Percentiles rank a stretch among this genome's conserved stretches.
These are phyloP conservation scores for Phymorhynchus buccinoides DNA, from an alignment of 1,140 invertebrate genomes.

Conservation along the genomic window DNA sequence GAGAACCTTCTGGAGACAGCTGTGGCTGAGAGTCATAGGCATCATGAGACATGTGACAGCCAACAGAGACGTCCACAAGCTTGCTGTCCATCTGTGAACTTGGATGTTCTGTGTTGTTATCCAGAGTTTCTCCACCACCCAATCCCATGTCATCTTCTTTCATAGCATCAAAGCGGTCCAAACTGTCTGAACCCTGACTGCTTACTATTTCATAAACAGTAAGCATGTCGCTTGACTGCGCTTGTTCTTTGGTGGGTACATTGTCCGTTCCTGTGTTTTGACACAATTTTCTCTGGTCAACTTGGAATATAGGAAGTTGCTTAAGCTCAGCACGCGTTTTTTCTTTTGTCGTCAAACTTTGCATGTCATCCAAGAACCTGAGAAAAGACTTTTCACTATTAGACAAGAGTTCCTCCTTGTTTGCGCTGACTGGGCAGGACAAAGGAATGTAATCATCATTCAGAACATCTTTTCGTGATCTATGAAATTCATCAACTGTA, in stretches of 20 bases:
- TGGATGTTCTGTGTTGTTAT: not conserved
- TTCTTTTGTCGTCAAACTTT: not conserved
- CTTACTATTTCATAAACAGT: not conserved
- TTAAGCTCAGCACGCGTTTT: not conserved
- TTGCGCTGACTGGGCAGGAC: not conserved
- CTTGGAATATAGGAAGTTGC: not conserved
- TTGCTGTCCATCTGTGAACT: not conserved
- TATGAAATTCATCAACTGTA: not conserved
- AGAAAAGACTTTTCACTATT: constrained; percentile 3
- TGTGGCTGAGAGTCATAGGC: not conserved
- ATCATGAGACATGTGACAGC: not conserved
- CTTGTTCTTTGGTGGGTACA: not conserved
- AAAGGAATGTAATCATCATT: not conserved
- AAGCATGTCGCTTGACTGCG: not conserved
- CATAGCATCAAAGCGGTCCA: not conserved
- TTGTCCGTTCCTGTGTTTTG: not conserved
- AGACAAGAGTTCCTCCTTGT: not conserved
- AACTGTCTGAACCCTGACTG: not conserved
- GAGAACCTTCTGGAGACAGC: too few relatives aligned
- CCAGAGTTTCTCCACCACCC: not conserved
- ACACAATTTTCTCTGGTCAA: not conserved
- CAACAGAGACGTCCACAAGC: not conserved
- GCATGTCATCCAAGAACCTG: constrained; percentile 5
- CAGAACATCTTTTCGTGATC: not conserved
- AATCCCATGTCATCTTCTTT: not conserved